Evolutionary conservation across 2,888 invertebrate species (phyloP).

Genomic region (Crepidodera aurea): DNA sequence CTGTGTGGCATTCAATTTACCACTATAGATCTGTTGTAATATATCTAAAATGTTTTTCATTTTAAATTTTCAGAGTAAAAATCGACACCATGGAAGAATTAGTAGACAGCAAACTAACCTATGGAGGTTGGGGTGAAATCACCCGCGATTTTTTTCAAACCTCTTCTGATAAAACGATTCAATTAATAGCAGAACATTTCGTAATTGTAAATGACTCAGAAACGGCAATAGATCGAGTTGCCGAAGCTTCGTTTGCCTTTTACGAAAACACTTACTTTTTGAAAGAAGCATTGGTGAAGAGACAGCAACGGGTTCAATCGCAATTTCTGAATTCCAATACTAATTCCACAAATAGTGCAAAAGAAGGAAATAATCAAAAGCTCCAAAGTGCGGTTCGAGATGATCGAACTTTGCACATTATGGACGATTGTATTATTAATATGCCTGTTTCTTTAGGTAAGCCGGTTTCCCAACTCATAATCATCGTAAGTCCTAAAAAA

Average conservation of each 20-base stretch:
- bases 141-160: conserved; percentile 74
- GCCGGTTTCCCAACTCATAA: not conserved
- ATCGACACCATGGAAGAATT: conserved; percentile 79
- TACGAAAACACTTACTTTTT: conserved; percentile 81
- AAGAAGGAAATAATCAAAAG: conserved; percentile 14
- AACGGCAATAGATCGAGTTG: conserved; percentile 72
- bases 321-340: conserved; percentile 19
- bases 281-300: conserved; percentile 70
- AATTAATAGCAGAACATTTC: conserved; percentile 73
- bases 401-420: conserved; percentile 74
- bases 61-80: conserved; percentile 68
- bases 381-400: conserved; percentile 12
- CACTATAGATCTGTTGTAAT: too few relatives aligned
- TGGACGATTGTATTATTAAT: conserved; percentile 81
- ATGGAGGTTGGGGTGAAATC: conserved; percentile 78
- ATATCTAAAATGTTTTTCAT: too few relatives aligned
- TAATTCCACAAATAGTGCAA: conserved; percentile 31
- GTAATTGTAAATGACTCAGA: conserved; percentile 70
- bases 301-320: conserved; percentile 59
- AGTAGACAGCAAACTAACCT: conserved; percentile 70
- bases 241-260: conserved; percentile 77
- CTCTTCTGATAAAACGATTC: conserved; percentile 72
- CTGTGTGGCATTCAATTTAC: too few relatives aligned
- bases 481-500: not conserved
- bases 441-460: conserved; percentile 77